Evolutionary conservation across 2,888 invertebrate species (phyloP).

Genomic region (Vannuccia rotundouncinata): DNA sequence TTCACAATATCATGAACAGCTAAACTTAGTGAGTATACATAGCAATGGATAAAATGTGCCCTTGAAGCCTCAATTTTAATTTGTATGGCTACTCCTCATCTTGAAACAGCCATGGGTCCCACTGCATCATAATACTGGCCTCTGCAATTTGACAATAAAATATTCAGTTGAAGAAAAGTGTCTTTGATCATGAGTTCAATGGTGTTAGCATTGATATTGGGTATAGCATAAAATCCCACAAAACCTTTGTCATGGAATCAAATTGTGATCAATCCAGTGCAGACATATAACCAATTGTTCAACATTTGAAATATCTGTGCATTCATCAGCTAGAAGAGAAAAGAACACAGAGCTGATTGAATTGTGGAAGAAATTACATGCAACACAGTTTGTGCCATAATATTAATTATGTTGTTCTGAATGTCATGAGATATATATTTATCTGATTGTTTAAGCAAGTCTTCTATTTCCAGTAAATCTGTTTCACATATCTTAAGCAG

Average conservation of each 20-base stretch:
- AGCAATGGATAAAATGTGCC: too few species aligned
- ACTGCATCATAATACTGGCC: neutral
- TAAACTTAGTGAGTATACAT: constrained; percentile 22
- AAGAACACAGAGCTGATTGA: too few species aligned
- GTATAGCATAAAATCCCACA: neutral
- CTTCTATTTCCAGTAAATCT: too few species aligned
- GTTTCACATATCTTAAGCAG: too few species aligned
- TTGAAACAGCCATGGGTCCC: neutral
- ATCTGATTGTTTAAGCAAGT: too few species aligned
- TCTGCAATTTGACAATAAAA: neutral
- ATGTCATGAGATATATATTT: too few species aligned
- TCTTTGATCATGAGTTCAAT: neutral
- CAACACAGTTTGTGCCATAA: too few species aligned
- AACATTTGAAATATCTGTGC: too few species aligned
- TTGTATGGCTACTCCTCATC: too few species aligned
- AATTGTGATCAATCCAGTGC: neutral
- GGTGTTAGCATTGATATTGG: neutral
- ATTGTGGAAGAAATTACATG: too few species aligned
- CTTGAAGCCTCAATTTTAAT: neutral
- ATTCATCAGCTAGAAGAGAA: too few species aligned
- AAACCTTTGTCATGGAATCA: neutral
- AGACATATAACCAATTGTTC: neutral
- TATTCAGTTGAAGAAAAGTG: neutral
- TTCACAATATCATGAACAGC: neutral
- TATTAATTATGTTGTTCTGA: too few species aligned